phyloP scores from a whole-genome alignment of 2,797 vertebrate genomes.

The Eurystomus glaucurus region DNA sequence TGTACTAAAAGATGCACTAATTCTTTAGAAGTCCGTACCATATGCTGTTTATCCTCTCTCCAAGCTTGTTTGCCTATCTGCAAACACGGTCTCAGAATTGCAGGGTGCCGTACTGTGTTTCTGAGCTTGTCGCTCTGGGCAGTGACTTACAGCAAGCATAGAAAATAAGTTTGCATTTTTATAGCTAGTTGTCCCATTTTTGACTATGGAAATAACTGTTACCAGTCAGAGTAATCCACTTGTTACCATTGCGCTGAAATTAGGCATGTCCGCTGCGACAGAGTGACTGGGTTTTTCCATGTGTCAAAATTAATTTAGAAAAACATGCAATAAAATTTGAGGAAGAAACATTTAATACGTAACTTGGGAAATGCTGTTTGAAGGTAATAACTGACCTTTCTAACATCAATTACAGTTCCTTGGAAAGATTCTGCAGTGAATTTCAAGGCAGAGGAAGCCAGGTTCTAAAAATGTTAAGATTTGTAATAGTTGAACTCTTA shows the following conservation, averaged over 20 bases:
- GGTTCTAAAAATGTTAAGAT: background rate
- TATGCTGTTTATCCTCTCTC: background rate
- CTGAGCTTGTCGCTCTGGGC: background rate
- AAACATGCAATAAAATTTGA: background rate
- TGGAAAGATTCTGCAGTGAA: background rate
- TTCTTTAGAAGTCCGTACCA: background rate
- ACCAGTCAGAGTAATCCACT: background rate
- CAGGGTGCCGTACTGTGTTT: background rate
- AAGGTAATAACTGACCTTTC: background rate
- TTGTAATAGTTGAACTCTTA: background rate
- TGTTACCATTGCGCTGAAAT: background rate
- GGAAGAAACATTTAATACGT: background rate
- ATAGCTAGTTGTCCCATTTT: background rate
- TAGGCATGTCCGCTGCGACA: background rate
- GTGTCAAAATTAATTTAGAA: background rate
- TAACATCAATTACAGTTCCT: background rate
- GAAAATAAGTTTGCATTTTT: background rate
- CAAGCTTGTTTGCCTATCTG: background rate
- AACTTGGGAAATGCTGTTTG: background rate
- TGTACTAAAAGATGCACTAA: background rate
- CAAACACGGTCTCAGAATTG: background rate
- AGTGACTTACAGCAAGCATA: background rate
- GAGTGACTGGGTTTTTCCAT: background rate
- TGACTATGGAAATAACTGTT: background rate
- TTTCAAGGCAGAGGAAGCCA: background rate